Evolutionary conservation across 2,797 vertebrate genomes (phyloP).

Genomic region (Oryzias dopingdopingensis): DNA sequence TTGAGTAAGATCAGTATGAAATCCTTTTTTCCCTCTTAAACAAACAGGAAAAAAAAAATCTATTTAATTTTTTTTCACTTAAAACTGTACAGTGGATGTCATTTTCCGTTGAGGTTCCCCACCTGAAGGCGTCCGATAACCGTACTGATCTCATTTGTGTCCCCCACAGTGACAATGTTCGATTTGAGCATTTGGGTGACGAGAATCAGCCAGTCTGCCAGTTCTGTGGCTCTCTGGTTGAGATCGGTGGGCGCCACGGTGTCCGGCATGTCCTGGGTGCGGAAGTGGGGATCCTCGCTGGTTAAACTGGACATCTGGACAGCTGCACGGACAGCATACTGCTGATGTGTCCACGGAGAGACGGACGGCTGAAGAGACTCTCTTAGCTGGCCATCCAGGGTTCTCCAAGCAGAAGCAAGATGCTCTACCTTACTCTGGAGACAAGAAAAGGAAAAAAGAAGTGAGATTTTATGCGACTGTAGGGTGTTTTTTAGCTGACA

Average conservation of each 20-base stretch:
- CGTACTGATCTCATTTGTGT: constrained; percentile 89
- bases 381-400: constrained; percentile 72
- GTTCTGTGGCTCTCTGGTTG: constrained; percentile 89
- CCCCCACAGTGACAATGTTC: constrained; percentile 97
- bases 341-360: constrained; percentile 72
- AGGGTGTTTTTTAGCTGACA: neutral
- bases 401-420: constrained; percentile 80
- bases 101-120: constrained; percentile 25
- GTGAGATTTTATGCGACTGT: neutral
- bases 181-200: constrained; percentile 98
- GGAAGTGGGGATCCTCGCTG: constrained; percentile 74
- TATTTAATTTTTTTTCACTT: no score
- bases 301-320: constrained; percentile 84
- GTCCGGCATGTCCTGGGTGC: constrained; percentile 74
- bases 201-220: constrained; percentile 92
- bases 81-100: neutral
- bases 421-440: constrained; percentile 76
- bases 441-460: constrained; percentile 2
- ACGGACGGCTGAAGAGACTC: constrained; percentile 64
- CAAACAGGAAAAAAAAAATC: no score
- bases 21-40: no score
- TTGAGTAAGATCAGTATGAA: no score
- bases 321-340: constrained; percentile 67
- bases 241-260: constrained; percentile 85
- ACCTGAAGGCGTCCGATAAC: constrained; percentile 92